Base-by-base conservation (phyloP, 2,113 vertebrate species). In the Entomyzon cyanotis region DNA sequence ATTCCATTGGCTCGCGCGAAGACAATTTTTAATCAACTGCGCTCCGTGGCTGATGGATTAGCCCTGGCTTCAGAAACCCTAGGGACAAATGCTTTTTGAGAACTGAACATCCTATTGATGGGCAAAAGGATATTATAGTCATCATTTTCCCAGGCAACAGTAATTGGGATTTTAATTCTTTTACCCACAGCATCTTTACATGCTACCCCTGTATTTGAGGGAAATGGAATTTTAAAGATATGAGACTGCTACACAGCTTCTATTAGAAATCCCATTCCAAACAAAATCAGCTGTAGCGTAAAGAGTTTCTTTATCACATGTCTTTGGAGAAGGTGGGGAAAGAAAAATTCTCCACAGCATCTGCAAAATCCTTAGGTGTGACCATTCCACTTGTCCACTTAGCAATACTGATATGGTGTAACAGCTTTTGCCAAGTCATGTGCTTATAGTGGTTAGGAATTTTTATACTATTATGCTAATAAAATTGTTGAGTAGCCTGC, bases 151-250 rank as follows among this genome's bases (percentile, higher is more conserved):
- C 85, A 96, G 75, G 68, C 71, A 95, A 86, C 46, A 55, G 73
- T 87, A 93, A 90, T 64, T 81, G 90, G 52, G 71, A 92, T 92
- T 94, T 90, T 93, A 92, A 88, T 93, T 94, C 87, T 86, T 80
- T 53, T 81, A 92, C 81, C 4, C 7, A 71, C 81, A 58, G 25
- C 47, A 83, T 49, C 68, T 95, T 88, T 92, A 76, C 75, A 63
- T 41, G 50, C 35, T 79, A 50, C 5, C 46, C 25, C 30, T 77
- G 59, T n/a, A 83, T 85, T 77, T 59, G 55, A 88, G 12, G 53
- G 65, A 92, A 94, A 91, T 63, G 25, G 52, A 86, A 88, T 86
- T 95, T 74, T 52, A 74, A 80, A 80, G 56, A 67, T 47, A 89
- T 2, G 27, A 79, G 30, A 47, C 35, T 70, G 39, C 41, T 67